Conservation (phyloP, 2,888 invertebrate species). For the Agrotis exclamationis region DNA sequence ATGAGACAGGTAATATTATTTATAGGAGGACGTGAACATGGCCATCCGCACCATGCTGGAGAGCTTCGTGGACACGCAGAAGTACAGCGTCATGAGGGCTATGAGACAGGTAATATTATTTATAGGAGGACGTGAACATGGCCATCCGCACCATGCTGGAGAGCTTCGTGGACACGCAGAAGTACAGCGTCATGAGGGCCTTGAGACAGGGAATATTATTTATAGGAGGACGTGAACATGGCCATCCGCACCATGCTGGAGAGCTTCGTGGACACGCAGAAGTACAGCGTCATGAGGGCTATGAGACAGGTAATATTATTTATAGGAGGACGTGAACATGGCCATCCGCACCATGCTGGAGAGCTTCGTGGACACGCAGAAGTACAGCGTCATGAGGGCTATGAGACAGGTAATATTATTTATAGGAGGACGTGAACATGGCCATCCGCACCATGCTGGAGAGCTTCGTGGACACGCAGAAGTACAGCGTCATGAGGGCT, state of each 20-base stretch:
- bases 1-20: slow-evolving; percentile 98
- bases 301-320: slow-evolving; percentile 98
- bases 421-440: slow-evolving; percentile 99
- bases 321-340: slow-evolving; percentile 99
- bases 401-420: slow-evolving; percentile 98
- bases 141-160: slow-evolving; percentile 99
- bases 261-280: slow-evolving; percentile 99
- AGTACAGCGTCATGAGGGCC: slow-evolving; percentile 98
- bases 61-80: slow-evolving; percentile 99
- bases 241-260: slow-evolving; percentile 99
- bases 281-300: slow-evolving; percentile 98
- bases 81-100: slow-evolving; percentile 98
- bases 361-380: slow-evolving; percentile 99
- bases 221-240: slow-evolving; percentile 99
- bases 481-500: slow-evolving; percentile 98
- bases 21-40: slow-evolving; percentile 99
- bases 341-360: slow-evolving; percentile 99
- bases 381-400: slow-evolving; percentile 98
- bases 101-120: slow-evolving; percentile 98
- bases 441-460: slow-evolving; percentile 99
- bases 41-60: slow-evolving; percentile 99
- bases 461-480: slow-evolving; percentile 99
- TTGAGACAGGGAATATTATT: slow-evolving; percentile 98
- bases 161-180: slow-evolving; percentile 99
- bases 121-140: slow-evolving; percentile 99